These are phyloP conservation scores for Gymnocypris eckloni DNA, from an alignment of 2,797 vertebrate genomes.

Conservation along the genomic window DNA sequence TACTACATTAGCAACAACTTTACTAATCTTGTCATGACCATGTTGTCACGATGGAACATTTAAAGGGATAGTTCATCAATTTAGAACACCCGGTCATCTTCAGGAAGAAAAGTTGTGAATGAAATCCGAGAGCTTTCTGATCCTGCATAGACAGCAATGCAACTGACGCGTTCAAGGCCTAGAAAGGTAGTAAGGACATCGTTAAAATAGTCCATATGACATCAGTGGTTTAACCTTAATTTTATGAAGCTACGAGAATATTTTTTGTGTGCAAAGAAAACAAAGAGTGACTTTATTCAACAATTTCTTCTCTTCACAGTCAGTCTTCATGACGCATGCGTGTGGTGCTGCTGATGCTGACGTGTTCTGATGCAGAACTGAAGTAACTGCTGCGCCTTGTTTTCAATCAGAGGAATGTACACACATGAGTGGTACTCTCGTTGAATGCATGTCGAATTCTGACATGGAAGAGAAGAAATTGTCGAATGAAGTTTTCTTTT, in stretches of 20 bases:
- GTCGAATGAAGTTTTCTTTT: too few species aligned
- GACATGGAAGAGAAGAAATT: too few species aligned
- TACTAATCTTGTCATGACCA: background rate
- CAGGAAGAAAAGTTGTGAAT: background rate
- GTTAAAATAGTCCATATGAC: background rate
- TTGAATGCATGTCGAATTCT: too few species aligned
- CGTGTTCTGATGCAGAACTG: too few species aligned
- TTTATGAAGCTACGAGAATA: background rate
- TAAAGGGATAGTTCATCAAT: background rate
- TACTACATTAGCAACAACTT: background rate
- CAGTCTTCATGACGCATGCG: too few species aligned
- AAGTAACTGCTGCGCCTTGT: too few species aligned
- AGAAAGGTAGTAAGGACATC: background rate
- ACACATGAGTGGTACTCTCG: too few species aligned
- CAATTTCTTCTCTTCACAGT: too few species aligned
- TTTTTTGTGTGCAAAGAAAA: too few species aligned
- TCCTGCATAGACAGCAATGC: background rate
- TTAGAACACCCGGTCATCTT: background rate
- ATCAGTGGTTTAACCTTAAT: background rate
- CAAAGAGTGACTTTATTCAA: too few species aligned
- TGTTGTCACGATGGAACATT: background rate
- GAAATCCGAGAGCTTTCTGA: background rate
- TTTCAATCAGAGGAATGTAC: too few species aligned
- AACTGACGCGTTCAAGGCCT: background rate
- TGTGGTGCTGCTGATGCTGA: too few species aligned